Percentiles rank a stretch among this genome's conserved stretches.
Evolutionary conservation across 1,140 invertebrate species (phyloP).

Genomic region (Diorhabda carinulata): DNA sequence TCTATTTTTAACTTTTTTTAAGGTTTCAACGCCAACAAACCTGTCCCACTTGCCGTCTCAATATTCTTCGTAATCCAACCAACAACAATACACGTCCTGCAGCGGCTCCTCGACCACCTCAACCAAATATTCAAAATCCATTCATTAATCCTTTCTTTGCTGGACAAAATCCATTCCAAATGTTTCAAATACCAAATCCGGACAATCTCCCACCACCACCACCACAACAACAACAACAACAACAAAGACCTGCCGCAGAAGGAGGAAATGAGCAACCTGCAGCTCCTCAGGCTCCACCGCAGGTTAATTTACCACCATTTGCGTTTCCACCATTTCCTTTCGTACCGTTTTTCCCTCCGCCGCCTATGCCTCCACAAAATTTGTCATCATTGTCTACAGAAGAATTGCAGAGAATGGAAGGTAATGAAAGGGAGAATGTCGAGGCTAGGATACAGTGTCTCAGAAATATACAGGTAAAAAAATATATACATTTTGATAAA

Average conservation of each 20-base stretch:
- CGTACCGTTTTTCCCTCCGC: slow-evolving; percentile 54
- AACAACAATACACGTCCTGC: slow-evolving; percentile 41
- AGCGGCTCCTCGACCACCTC: slow-evolving; percentile 19
- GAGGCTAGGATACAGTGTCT: slow-evolving; percentile 85
- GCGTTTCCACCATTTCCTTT: slow-evolving; percentile 57
- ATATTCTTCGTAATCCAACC: slow-evolving; percentile 77
- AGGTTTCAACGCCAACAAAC: slow-evolving; percentile 97
- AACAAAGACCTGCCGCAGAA: slow-evolving; percentile 3
- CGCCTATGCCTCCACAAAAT: slow-evolving; percentile 72
- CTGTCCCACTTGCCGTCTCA: slow-evolving; percentile 96
- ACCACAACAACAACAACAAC: neutral
- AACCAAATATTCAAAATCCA: slow-evolving; percentile 30
- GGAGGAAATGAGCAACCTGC: neutral
- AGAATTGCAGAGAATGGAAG: slow-evolving; percentile 85
- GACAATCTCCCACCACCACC: neutral
- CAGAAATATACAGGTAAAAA: slow-evolving; percentile 68
- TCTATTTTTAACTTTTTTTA: slow-evolving; percentile 56
- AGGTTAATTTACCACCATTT: slow-evolving; percentile 50
- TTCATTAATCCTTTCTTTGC: slow-evolving; percentile 35
- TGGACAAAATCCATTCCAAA: slow-evolving; percentile 41
- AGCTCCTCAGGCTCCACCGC: slow-evolving; percentile 15
- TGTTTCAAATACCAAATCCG: slow-evolving; percentile 30
- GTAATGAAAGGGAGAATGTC: slow-evolving; percentile 76
- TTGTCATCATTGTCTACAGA: slow-evolving; percentile 73
- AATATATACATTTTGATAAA: no score